Percentiles rank a stretch among this genome's conserved stretches.
Evolutionary conservation across 2,888 invertebrate genomes (phyloP).

Genomic region (Apamea monoglypha): DNA sequence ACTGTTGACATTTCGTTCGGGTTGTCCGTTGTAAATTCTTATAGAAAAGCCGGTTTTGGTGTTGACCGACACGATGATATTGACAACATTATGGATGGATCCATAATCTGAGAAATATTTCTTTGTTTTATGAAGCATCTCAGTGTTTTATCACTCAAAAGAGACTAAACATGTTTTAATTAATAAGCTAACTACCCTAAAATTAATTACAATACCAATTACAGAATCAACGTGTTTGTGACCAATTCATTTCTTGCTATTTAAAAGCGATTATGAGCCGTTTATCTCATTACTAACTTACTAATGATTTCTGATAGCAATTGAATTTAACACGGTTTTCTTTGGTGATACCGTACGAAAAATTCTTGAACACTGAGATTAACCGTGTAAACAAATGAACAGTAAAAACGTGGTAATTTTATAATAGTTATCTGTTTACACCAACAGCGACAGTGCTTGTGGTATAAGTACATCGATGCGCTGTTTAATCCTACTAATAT

Average conservation of each 20-base stretch:
- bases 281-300: conserved; percentile 8
- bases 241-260: conserved; percentile 22
- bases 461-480: not conserved
- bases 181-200: not conserved
- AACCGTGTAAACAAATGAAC: not conserved
- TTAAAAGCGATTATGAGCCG: conserved; percentile 31
- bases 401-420: conserved; percentile 2
- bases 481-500: no score
- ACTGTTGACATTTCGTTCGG: conserved; percentile 57
- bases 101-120: not conserved
- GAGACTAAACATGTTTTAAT: not conserved
- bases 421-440: conserved; percentile 30
- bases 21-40: conserved; percentile 35
- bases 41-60: conserved; percentile 53
- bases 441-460: not conserved
- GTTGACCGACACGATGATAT: conserved; percentile 6
- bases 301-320: conserved; percentile 30
- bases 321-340: conserved; percentile 5
- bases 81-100: conserved; percentile 11
- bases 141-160: not conserved
- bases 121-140: not conserved
- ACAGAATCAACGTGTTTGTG: conserved; percentile 5
- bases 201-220: conserved; percentile 24
- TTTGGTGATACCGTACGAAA: not conserved
- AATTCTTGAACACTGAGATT: not conserved